These are phyloP conservation scores for Eueremaeus valkanovi DNA, from an alignment of 2,888 invertebrate genomes.

Conservation along the genomic window DNA sequence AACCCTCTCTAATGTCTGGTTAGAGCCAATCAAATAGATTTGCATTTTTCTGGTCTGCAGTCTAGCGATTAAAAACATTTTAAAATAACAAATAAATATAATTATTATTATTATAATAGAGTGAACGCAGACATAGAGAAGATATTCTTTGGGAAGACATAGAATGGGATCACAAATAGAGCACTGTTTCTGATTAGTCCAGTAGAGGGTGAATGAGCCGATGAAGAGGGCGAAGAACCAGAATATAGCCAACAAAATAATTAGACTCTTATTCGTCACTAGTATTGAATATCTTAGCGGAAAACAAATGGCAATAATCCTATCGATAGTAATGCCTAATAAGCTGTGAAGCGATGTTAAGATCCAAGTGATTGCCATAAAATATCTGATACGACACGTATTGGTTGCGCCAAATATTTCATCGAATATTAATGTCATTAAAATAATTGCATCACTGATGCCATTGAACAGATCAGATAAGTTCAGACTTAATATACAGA, in stretches of 20 bases:
- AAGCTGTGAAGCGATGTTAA: too few relatives aligned
- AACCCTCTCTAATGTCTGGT: background rate
- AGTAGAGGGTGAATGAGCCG: background rate
- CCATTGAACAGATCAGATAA: too few relatives aligned
- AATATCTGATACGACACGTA: too few relatives aligned
- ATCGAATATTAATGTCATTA: too few relatives aligned
- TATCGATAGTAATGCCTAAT: too few relatives aligned
- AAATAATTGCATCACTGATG: too few relatives aligned
- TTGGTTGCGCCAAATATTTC: too few relatives aligned
- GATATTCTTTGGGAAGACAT: background rate
- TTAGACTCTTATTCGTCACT: background rate
- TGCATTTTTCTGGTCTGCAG: background rate
- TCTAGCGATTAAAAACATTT: slow-evolving; percentile 3
- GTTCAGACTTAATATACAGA: too few relatives aligned
- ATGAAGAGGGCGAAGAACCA: background rate
- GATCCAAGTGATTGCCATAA: too few relatives aligned
- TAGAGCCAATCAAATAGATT: background rate
- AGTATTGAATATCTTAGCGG: background rate
- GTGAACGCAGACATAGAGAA: background rate
- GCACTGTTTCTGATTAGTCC: background rate
- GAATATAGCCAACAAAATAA: background rate
- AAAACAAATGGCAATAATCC: too few relatives aligned
- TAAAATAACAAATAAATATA: slow-evolving; percentile 7
- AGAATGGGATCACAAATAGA: background rate
- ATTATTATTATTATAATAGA: background rate